Base-by-base conservation (phyloP, 2,888 invertebrate genomes). In the Volucella zonaria region DNA sequence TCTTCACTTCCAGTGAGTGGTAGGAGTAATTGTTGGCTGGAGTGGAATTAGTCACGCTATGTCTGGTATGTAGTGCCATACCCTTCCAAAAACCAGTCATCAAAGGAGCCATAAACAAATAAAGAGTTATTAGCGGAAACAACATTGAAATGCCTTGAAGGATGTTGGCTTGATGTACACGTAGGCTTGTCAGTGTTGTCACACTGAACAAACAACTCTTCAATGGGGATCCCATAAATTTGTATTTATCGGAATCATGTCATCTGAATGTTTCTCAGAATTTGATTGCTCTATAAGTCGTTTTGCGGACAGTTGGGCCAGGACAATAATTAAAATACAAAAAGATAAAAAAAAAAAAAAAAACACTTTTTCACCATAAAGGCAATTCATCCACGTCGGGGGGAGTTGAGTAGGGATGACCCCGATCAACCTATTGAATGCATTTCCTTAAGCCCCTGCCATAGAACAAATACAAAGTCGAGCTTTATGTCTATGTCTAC, bases 31-130 rank as follows among this genome's bases (percentile, higher is more conserved):
- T 31, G 31, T 31, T 4, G 31, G 54, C n/a, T 56, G 23, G 49
- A 74, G 49, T 64, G 40, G 47, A 56, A 64, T 56, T 56, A 54
- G 74, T 74, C 64, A 74, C 56, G 74, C 64, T 54, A 62, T 11
- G 56, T 14, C 61, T 61, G 51, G 15, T 40, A n/a, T 15, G 14
- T 31, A 6, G 31, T 31, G 31, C 6, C 31, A 6, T 31, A 31
- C 31, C 31, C 31, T 31, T 18, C 18, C 18, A 42, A 8, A 10
- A 42, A 54, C 8, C 14, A 51, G 6, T 14, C 40, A 51, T 42
- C 18, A 14, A 62, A 8, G 12, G 1, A 54, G 23, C 38, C 31
- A 31, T 31, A 54, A 31, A 38, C 51, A 15, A 47, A 15, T 62
- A 62, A 62, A 62, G n/a, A 62, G 45, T 62, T 62, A 47, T 47